A percentile compares a stretch with the other conserved stretches of the same genome.
Evolutionary conservation across 23 tunicate species (phyloP).

Genomic region (Aplidium turbinatum): DNA sequence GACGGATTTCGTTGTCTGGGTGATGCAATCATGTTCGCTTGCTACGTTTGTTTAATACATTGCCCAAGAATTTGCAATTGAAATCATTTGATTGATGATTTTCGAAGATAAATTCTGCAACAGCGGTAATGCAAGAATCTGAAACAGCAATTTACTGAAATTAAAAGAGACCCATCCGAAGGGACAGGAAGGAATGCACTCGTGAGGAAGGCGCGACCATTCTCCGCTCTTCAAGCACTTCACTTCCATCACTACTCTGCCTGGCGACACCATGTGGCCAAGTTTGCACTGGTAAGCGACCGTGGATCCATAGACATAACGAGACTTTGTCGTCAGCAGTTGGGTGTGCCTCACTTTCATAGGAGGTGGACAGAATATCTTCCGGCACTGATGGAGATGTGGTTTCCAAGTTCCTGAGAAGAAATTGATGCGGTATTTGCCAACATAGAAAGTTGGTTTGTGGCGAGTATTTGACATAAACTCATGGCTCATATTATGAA

Average conservation of each 20-base stretch:
- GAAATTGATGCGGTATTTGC: neutral
- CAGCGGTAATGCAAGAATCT: too few species aligned
- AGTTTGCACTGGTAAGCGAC: slow-evolving; percentile 63
- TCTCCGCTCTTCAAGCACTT: slow-evolving; percentile 52
- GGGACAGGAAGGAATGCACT: slow-evolving; percentile 68
- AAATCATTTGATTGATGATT: too few species aligned
- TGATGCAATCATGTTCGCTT: too few species aligned
- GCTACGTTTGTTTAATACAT: too few species aligned
- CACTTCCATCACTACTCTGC: slow-evolving; percentile 12
- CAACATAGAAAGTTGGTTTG: too few species aligned
- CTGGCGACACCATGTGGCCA: slow-evolving; percentile 54
- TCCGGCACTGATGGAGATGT: slow-evolving; percentile 41
- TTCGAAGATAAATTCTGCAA: too few species aligned
- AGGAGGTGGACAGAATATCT: slow-evolving; percentile 58
- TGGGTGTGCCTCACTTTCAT: slow-evolving; percentile 27
- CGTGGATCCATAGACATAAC: slow-evolving; percentile 31
- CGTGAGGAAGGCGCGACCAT: slow-evolving; percentile 54
- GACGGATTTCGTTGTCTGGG: too few species aligned
- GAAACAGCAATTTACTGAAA: slow-evolving; percentile 21
- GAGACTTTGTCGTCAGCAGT: slow-evolving; percentile 32
- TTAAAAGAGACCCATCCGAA: slow-evolving; percentile 57
- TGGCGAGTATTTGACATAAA: too few species aligned
- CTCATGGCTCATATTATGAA: too few species aligned
- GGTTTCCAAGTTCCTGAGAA: slow-evolving; percentile 64
- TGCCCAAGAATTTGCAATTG: too few species aligned